phyloP scores from a whole-genome alignment of 2,888 invertebrate species.

The Cryptus armator region DNA sequence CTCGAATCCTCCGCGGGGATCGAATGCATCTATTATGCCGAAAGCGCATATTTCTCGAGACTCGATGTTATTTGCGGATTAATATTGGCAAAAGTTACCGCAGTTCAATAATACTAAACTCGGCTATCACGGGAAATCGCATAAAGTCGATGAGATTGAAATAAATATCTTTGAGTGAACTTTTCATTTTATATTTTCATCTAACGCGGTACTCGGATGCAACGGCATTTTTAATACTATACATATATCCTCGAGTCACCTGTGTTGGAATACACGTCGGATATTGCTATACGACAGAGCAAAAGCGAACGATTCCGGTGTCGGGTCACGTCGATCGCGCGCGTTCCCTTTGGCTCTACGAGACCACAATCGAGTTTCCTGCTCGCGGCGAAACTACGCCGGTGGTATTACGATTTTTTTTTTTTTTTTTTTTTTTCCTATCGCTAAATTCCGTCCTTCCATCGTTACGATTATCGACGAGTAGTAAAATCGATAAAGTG shows the following conservation, averaged over 20 bases:
- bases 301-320: constrained; percentile 25
- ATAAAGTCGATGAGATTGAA: no score
- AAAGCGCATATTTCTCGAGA: no score
- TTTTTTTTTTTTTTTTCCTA: constrained; percentile 35
- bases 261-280: neutral
- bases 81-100: no score
- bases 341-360: constrained; percentile 23
- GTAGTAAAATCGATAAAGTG: constrained; percentile 48
- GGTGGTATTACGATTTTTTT: constrained; percentile 45
- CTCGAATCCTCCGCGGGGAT: no score
- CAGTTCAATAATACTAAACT: no score
- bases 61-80: no score
- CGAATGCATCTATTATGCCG: no score
- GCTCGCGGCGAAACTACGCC: constrained; percentile 24
- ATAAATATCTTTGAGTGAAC: no score
- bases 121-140: no score
- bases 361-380: constrained; percentile 35
- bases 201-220: neutral
- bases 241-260: neutral
- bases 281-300: neutral
- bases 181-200: neutral
- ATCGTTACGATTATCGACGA: constrained; percentile 50
- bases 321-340: constrained; percentile 48
- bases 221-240: constrained; percentile 7
- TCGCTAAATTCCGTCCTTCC: constrained; percentile 47